phyloP scores from a whole-genome alignment of 2,888 invertebrate species.

The Priocnemis perturbator region DNA sequence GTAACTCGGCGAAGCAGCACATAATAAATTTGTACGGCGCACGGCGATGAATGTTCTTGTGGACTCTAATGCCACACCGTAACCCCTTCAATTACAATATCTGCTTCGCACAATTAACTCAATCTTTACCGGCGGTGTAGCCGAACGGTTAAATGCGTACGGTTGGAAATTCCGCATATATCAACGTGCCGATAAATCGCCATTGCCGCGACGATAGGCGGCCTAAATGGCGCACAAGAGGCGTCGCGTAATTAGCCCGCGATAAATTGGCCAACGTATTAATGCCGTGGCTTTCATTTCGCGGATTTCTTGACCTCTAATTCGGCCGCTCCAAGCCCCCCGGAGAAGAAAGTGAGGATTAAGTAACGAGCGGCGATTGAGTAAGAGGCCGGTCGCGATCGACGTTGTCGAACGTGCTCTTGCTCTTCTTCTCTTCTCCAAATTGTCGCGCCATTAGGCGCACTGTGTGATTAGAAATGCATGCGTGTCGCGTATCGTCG shows the following conservation, averaged over 20 bases:
- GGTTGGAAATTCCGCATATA: background rate
- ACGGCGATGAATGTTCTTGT: conserved; percentile 17
- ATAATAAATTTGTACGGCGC: conserved; percentile 39
- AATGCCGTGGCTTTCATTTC: background rate
- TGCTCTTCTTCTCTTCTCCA: background rate
- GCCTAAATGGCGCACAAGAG: too few relatives aligned
- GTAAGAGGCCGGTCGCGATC: conserved; percentile 3
- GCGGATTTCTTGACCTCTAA: background rate
- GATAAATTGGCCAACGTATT: too few relatives aligned
- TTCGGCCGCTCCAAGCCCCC: background rate
- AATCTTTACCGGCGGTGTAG: background rate
- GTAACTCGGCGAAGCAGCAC: conserved; percentile 32
- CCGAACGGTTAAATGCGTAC: too few relatives aligned
- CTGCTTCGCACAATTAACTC: conserved; percentile 6
- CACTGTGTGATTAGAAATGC: too few relatives aligned
- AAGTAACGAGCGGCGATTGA: conserved; percentile 37
- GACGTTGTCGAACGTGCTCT: conserved; percentile 7
- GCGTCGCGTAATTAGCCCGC: too few relatives aligned
- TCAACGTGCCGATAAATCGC: conserved; percentile 1
- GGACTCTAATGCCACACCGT: conserved; percentile 20
- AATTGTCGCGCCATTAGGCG: background rate
- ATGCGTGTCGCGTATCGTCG: background rate
- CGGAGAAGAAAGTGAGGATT: conserved; percentile 45
- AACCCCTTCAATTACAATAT: conserved; percentile 9
- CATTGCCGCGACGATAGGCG: background rate